Base-by-base conservation (phyloP, 2,888 invertebrate genomes). In the Meteorus colon region DNA sequence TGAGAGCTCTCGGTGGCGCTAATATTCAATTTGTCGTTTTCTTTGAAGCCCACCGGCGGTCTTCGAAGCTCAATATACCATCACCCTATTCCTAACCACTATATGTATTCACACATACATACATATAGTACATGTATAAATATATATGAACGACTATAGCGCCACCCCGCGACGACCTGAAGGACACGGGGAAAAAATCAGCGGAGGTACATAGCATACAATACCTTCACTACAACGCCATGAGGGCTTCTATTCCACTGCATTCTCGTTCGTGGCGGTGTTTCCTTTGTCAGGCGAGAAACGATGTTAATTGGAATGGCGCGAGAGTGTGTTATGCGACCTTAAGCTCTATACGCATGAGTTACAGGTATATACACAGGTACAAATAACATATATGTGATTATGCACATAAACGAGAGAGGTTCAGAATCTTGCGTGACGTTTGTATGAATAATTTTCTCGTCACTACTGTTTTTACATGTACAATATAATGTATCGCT, bases 1-100 rank as follows among this genome's bases (percentile, higher is more conserved):
- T 31, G 59, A 62, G 29, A 51, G 68, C 51, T 34, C 59, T 48
- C 72, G 68, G 31, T 65, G 60, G 73, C 51, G 51, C 77, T 74
- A 72, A 77, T 76, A 78, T 78, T 78, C 73, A 79, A 80, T 79
- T 79, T 72, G 60, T 73, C 65, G 73, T 68, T 72, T 41, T 69
- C 73, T 65, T 70, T 71, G 71, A 71, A 41, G 41, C 41, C 41
- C 41, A 41, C 41, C 41, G 41, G 41, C 41, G 41, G 41, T 72
- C 73, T 65, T 70, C 66, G 71, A 71, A 41, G 51, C 63, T n/a
- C 65, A 31, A 55, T 60, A 59, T 37, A 41, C 66, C 73, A n/a
- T 37, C 51, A 34, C 62, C 75, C 66, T 68, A 48, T 65, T 62
- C 55, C n/a, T 16, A 48, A 48, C 24, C 72, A 55, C 68, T 63